Base-by-base conservation (phyloP, 2,113 vertebrate species). In the Semicossyphus pulcher region DNA sequence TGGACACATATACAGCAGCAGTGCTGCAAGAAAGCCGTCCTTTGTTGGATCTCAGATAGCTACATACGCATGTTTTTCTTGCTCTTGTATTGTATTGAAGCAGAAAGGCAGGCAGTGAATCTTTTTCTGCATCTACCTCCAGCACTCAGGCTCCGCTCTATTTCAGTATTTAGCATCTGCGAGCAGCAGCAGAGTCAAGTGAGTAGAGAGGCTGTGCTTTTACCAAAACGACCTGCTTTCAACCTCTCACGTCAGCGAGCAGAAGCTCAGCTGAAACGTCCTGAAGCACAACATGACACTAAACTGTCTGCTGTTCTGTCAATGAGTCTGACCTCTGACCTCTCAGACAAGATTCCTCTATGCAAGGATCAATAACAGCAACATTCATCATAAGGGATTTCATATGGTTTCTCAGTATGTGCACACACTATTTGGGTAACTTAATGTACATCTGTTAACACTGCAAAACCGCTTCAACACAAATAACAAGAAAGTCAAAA, bases 181-280 rank as follows among this genome's bases (percentile, higher is more conserved):
- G 25, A 45, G 34, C 49, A 23, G 34, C 28, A 16, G 15, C 16
- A 28, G 47, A 61, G 61, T 72, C 67, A 72, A 57, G 65, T 53
- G 59, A 23, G 21, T 2, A 52, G 51, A 53, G 44, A 70, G 7
- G 18, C 28, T 48, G 5, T 10, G 44, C 44, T 56, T 28, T 45
- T 45, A 51, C 25, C 26, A 45, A 44, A 36, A 52, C 4, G 1
- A 51, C 34, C 54, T 47, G 39, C 28, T 36, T 47, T 31, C 15
- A 49, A 23, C 37, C 52, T 45, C 34, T 21, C 1, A 1, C 65
- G 21, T 37, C 61, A 47, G 42, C 29, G 11, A 54, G 20, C 9
- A 48, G 16, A 67, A 42, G 14, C 23, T 61, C 34, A 15, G 36
- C 9, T 53, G 15, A 51, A 78, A 53, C 59, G 11, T 37, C 36